These are phyloP conservation scores for Tinamus major DNA, from an alignment of 2,797 vertebrate genomes.

Conservation along the genomic window DNA sequence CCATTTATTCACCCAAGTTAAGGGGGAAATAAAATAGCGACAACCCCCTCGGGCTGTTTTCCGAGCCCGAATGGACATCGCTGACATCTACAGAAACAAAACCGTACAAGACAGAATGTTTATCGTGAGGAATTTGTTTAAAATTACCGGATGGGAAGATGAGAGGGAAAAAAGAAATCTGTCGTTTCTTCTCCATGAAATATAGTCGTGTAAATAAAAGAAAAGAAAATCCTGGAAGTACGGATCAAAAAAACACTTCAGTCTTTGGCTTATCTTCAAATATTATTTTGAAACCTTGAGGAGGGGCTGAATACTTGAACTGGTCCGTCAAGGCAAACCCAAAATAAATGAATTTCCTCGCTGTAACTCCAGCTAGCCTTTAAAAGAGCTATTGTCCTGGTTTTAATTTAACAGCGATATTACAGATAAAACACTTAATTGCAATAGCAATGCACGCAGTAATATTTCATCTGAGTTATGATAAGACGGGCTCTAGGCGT, in stretches of 20 bases:
- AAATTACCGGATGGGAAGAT: background rate
- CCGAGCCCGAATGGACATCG: background rate
- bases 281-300: background rate
- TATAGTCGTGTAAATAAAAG: background rate
- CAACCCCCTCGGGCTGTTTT: background rate
- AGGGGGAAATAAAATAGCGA: background rate
- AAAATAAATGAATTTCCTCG: conserved; percentile 56
- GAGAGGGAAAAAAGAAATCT: background rate
- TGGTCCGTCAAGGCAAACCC: conserved; percentile 46
- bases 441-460: background rate
- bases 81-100: background rate
- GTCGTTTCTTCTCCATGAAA: background rate
- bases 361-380: conserved; percentile 58
- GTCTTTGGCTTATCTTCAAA: background rate
- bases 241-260: background rate
- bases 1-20: background rate
- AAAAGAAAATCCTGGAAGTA: background rate
- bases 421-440: conserved; percentile 32
- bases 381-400: conserved; percentile 41
- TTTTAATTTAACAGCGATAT: conserved; percentile 65
- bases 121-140: background rate
- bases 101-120: background rate
- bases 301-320: background rate
- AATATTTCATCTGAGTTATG: conserved; percentile 12
- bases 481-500: conserved; percentile 9